Conservation (phyloP, 2,113 vertebrate species). For the Stegostoma tigrinum region DNA sequence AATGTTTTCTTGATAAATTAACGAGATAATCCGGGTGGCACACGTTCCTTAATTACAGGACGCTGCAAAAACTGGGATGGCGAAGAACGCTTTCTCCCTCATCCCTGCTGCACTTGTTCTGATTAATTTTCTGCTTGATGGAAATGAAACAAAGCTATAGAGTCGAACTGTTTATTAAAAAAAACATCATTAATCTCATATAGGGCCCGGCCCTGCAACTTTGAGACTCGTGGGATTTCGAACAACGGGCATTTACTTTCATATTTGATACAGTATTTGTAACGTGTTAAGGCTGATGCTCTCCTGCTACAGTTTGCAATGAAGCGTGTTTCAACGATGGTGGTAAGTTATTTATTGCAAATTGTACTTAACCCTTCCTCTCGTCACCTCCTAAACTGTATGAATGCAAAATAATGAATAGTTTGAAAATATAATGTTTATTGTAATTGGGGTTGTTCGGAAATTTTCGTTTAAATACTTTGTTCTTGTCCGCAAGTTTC, state of each 20-base stretch:
- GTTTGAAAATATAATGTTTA: not conserved
- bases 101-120: slow-evolving; percentile 63
- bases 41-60: slow-evolving; percentile 81
- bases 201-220: slow-evolving; percentile 45
- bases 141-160: slow-evolving; percentile 63
- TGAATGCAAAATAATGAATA: not conserved
- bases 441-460: not conserved
- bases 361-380: not conserved
- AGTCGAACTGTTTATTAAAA: slow-evolving; percentile 46
- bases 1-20: slow-evolving; percentile 92
- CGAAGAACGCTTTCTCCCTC: slow-evolving; percentile 45
- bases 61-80: slow-evolving; percentile 46
- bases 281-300: not conserved
- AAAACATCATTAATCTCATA: not conserved
- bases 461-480: not conserved
- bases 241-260: not conserved
- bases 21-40: slow-evolving; percentile 82
- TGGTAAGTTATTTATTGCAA: not conserved
- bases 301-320: too few relatives aligned
- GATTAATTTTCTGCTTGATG: slow-evolving; percentile 83
- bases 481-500: not conserved
- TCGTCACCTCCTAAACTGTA: not conserved
- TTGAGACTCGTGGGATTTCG: slow-evolving; percentile 39
- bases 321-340: not conserved
- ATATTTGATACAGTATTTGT: not conserved